Evolutionary conservation across 2,113 vertebrate species (phyloP).

Genomic region (Trogon surrucura): DNA sequence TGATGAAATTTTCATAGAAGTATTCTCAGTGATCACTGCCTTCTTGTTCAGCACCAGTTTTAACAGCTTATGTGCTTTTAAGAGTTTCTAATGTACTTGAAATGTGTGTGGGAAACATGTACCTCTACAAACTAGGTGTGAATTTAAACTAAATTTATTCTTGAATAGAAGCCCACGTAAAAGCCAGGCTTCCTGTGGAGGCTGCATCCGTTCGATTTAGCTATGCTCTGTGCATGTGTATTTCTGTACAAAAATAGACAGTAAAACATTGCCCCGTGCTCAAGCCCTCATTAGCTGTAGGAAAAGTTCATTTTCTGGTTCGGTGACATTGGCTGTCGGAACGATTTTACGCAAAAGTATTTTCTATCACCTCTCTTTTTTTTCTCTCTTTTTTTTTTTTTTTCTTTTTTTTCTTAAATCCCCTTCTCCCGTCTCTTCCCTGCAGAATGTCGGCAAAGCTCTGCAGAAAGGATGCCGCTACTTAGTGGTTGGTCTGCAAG

Average conservation of each 20-base stretch:
- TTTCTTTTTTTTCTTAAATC: too few species aligned
- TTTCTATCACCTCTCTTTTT: not conserved
- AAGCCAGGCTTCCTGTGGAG: slow-evolving; percentile 36
- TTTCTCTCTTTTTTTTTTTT: not conserved
- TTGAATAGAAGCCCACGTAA: not conserved
- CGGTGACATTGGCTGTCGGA: fast-evolving
- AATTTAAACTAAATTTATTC: slow-evolving; percentile 24
- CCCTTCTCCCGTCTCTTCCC: not conserved
- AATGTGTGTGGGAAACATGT: not conserved
- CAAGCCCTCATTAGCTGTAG: not conserved
- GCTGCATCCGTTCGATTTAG: not conserved
- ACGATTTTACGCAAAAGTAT: not conserved
- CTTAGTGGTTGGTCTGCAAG: slow-evolving; percentile 86
- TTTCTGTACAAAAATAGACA: slow-evolving; percentile 20
- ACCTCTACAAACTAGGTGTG: not conserved
- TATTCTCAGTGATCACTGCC: not conserved
- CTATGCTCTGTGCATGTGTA: not conserved
- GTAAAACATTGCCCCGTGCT: not conserved
- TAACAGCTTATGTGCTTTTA: not conserved
- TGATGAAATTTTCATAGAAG: not conserved
- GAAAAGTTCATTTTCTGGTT: not conserved
- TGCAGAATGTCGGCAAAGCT: slow-evolving; percentile 86
- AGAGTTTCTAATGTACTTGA: not conserved
- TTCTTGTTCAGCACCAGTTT: not conserved
- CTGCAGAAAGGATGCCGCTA: slow-evolving; percentile 88